These are phyloP conservation scores for Indri indri DNA, from an alignment of 2,113 vertebrate genomes.

Conservation along the genomic window DNA sequence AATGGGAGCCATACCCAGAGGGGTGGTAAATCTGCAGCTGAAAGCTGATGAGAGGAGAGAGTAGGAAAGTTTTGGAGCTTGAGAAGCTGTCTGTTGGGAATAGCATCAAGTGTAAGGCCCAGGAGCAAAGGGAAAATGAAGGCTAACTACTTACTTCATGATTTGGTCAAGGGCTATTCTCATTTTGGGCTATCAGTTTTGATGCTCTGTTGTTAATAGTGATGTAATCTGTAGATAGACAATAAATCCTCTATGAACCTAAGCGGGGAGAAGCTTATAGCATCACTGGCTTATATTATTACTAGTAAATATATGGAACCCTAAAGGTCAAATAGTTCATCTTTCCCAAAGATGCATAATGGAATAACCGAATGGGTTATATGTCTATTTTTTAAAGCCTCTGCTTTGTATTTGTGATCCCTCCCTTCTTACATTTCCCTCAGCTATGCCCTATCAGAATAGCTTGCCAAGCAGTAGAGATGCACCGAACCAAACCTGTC, in stretches of 20 bases:
- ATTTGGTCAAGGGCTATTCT: background rate
- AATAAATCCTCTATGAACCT: background rate
- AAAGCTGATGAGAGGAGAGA: background rate
- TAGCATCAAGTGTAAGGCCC: background rate
- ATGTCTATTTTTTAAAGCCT: background rate
- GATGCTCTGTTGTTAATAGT: background rate
- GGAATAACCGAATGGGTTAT: background rate
- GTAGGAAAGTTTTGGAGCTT: background rate
- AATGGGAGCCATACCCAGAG: background rate
- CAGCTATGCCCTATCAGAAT: background rate
- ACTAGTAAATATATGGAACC: background rate
- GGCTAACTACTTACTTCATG: background rate
- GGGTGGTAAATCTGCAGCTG: background rate
- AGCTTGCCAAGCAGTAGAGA: background rate
- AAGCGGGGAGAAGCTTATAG: background rate
- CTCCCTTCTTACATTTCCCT: background rate
- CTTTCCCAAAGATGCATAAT: background rate
- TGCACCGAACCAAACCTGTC: background rate
- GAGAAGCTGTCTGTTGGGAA: background rate
- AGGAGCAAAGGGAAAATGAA: background rate
- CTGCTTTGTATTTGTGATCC: background rate
- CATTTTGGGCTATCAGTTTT: background rate
- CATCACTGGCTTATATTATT: background rate
- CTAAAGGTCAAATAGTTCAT: background rate
- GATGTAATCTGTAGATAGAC: background rate